Evolutionary conservation across 2,113 vertebrate species (phyloP).

Genomic region (Scatophagus argus): DNA sequence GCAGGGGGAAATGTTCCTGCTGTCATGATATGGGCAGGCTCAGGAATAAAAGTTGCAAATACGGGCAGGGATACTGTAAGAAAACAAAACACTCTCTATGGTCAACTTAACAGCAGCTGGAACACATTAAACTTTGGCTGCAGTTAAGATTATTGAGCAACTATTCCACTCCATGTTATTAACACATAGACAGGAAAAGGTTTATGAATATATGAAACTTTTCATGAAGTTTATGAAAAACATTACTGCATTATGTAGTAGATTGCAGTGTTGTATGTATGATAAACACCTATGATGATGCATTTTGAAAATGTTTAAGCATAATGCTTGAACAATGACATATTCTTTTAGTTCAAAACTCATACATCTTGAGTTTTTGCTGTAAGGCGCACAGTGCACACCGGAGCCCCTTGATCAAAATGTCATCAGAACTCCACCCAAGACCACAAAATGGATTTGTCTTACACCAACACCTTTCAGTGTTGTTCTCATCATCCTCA

Average conservation of each 20-base stretch:
- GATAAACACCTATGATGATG: too few relatives aligned
- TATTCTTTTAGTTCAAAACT: neutral
- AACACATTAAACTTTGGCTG: conserved; percentile 59
- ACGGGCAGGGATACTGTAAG: conserved; percentile 45
- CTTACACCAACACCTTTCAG: too few relatives aligned
- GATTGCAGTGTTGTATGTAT: too few relatives aligned
- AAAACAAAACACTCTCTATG: conserved; percentile 55
- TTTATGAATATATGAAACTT: conserved; percentile 4
- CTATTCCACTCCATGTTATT: conserved; percentile 22
- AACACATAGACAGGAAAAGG: conserved; percentile 6
- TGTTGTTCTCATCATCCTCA: neutral
- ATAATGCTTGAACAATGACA: too few relatives aligned
- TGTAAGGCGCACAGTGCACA: neutral
- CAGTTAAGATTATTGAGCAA: conserved; percentile 52
- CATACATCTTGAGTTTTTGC: neutral
- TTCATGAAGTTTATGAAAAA: conserved; percentile 14
- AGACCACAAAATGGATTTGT: conserved; percentile 1
- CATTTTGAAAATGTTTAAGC: too few relatives aligned
- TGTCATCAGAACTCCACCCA: neutral
- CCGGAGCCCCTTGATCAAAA: neutral
- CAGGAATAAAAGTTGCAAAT: conserved; percentile 39
- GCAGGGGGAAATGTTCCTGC: conserved; percentile 53
- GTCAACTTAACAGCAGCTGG: conserved; percentile 63
- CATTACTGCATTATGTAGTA: too few relatives aligned
- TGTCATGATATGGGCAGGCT: conserved; percentile 44